Conservation (phyloP, 2,888 invertebrate genomes). For the Sminthurides aquaticus region DNA sequence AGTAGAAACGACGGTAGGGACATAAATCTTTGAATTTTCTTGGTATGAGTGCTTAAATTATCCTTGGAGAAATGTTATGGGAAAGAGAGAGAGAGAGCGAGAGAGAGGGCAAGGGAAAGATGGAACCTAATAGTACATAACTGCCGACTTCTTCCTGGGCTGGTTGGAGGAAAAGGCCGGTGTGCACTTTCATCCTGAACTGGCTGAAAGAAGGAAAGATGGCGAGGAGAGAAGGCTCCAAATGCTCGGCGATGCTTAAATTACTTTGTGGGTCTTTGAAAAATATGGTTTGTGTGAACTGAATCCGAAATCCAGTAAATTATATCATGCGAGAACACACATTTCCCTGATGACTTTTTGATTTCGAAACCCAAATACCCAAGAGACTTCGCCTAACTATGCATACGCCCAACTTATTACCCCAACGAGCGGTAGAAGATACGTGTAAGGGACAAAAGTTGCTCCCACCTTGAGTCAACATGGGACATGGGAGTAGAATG, state of each 20-base stretch:
- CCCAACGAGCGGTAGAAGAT: too few relatives aligned
- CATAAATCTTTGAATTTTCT: slow-evolving; percentile 3
- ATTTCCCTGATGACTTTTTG: slow-evolving; percentile 27
- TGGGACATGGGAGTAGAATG: too few relatives aligned
- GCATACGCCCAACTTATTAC: background rate
- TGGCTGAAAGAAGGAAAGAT: too few relatives aligned
- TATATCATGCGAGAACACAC: slow-evolving; percentile 19
- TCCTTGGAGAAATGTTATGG: background rate
- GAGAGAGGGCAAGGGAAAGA: background rate
- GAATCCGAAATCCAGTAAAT: slow-evolving; percentile 25
- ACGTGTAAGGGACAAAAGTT: too few relatives aligned
- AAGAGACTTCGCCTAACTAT: too few relatives aligned
- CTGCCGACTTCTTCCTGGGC: too few relatives aligned
- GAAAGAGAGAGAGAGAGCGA: slow-evolving; percentile 5
- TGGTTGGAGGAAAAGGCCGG: too few relatives aligned
- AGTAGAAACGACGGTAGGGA: slow-evolving; percentile 1
- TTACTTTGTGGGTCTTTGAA: slow-evolving; percentile 9
- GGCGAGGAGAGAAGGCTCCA: too few relatives aligned
- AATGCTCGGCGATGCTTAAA: too few relatives aligned
- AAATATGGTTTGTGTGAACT: slow-evolving; percentile 25
- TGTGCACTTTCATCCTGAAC: too few relatives aligned
- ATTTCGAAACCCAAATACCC: slow-evolving; percentile 19
- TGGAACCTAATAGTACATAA: too few relatives aligned
- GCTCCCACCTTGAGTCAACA: too few relatives aligned
- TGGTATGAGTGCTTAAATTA: background rate